Conservation (phyloP, 2,888 invertebrate species). For the Loripinus fragilis region DNA sequence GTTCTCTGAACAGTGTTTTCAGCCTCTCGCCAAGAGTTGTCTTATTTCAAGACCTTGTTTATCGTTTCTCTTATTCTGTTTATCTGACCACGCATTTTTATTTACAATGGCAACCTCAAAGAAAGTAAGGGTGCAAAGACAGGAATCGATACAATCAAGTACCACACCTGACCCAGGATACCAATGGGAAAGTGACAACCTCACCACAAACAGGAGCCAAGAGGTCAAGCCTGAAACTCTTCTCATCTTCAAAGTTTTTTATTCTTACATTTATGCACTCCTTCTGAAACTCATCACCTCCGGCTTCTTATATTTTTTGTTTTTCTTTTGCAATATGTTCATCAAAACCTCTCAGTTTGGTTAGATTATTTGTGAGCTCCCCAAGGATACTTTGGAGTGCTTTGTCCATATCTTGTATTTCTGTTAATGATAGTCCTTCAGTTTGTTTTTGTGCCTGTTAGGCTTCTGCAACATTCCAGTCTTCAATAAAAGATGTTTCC, state of each 20-base stretch:
- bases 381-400: not conserved
- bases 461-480: not conserved
- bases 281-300: not conserved
- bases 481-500: not conserved
- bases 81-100: not conserved
- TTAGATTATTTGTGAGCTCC: not conserved
- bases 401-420: not conserved
- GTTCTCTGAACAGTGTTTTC: not conserved
- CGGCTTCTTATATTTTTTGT: not conserved
- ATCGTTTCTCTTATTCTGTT: not conserved
- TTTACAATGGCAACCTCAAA: not conserved
- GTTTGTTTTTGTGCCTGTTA: not conserved
- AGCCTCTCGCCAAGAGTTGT: constrained; percentile 1
- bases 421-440: not conserved
- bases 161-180: too few species aligned
- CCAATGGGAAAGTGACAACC: too few species aligned
- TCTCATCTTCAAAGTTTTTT: constrained; percentile 7
- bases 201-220: too few species aligned
- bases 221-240: not conserved
- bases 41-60: not conserved
- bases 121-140: too few species aligned
- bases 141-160: too few species aligned
- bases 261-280: not conserved
- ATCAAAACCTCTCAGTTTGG: not conserved
- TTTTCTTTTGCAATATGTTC: not conserved